phyloP scores from a whole-genome alignment of 1,140 invertebrate species.

The Homarus americanus region DNA sequence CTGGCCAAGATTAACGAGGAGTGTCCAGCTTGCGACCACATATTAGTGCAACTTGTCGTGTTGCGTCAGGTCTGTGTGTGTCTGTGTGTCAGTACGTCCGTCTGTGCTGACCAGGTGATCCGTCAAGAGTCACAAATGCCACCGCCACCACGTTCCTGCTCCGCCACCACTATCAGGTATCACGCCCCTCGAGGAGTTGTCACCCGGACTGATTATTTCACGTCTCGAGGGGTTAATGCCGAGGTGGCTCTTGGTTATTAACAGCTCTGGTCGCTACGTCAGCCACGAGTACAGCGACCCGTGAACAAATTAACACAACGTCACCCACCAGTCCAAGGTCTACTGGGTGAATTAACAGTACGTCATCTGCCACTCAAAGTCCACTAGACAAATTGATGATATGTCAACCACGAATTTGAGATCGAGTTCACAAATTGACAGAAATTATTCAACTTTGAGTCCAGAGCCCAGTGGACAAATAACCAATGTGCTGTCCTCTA shows the following conservation, averaged over 20 bases:
- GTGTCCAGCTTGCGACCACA: constrained; percentile 6
- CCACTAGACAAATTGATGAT: too few species aligned
- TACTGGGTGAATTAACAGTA: too few species aligned
- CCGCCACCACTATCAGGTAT: neutral
- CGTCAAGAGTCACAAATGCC: neutral
- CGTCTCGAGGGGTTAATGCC: neutral
- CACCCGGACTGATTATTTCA: neutral
- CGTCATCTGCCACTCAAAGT: too few species aligned
- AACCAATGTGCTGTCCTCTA: too few species aligned
- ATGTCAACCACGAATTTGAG: too few species aligned
- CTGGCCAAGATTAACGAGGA: neutral
- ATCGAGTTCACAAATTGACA: too few species aligned
- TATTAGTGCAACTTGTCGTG: neutral
- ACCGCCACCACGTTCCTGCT: neutral
- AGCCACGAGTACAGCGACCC: neutral
- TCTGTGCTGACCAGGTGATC: neutral
- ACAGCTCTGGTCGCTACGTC: neutral
- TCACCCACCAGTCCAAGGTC: too few species aligned
- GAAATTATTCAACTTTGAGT: too few species aligned
- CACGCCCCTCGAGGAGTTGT: neutral
- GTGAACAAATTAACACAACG: neutral
- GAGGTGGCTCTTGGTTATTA: neutral
- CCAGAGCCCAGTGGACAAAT: too few species aligned
- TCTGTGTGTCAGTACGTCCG: neutral
- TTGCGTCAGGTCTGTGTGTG: constrained; percentile 22